Evolutionary conservation across 2,888 invertebrate genomes (phyloP).

Genomic region (Cotesia congregata): DNA sequence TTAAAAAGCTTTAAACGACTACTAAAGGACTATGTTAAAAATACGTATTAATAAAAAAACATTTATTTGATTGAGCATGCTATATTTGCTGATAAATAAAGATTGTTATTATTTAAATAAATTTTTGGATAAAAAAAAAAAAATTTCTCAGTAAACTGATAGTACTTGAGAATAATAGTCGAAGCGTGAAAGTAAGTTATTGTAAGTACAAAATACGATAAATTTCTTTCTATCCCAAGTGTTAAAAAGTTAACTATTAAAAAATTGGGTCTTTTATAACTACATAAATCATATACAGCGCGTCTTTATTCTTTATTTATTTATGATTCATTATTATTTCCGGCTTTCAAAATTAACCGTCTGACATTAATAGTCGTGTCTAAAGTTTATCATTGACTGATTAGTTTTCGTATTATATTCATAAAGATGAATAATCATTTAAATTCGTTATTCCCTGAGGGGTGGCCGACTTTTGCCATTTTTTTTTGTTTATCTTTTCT

Average conservation of each 20-base stretch:
- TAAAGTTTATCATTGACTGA: background rate
- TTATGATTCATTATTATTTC: slow-evolving; percentile 1
- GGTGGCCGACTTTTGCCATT: background rate
- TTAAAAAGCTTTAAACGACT: no score
- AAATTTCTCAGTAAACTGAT: background rate
- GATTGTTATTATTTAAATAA: background rate
- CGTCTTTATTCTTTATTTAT: slow-evolving; percentile 1
- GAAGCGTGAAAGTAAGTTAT: background rate
- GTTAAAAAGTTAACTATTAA: background rate
- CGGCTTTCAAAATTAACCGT: slow-evolving; percentile 11
- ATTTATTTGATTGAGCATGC: no score
- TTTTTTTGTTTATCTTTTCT: background rate
- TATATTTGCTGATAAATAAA: no score
- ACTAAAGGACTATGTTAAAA: no score
- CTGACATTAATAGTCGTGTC: background rate
- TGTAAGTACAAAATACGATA: background rate
- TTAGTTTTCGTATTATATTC: background rate
- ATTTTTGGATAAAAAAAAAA: background rate
- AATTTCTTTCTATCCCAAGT: background rate
- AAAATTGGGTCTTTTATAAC: background rate
- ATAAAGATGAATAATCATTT: background rate
- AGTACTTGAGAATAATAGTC: background rate
- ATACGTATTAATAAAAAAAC: no score
- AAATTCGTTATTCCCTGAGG: background rate
- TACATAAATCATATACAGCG: background rate